Evolutionary conservation across 2,888 invertebrate species (phyloP).

Genomic region (Tridacna crocea): DNA sequence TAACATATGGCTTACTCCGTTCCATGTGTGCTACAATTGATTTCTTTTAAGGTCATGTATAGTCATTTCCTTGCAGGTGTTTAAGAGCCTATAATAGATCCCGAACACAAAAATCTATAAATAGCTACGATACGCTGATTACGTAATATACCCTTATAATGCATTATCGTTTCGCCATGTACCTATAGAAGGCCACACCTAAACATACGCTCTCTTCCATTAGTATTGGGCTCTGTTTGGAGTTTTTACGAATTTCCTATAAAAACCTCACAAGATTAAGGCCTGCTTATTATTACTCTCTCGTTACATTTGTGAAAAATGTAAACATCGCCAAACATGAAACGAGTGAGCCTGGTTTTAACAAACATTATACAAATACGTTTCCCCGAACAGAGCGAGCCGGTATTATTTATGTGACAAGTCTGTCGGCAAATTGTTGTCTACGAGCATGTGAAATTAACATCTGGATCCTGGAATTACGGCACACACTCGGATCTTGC

Average conservation of each 20-base stretch:
- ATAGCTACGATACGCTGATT: no score
- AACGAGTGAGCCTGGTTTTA: constrained; percentile 30
- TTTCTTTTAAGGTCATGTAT: no score
- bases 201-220: background rate
- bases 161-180: no score
- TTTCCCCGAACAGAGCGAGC: constrained; percentile 37
- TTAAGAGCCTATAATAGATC: no score
- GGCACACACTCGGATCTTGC: constrained; percentile 14
- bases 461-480: constrained; percentile 44
- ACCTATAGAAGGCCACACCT: background rate
- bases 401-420: constrained; percentile 54
- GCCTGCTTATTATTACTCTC: constrained; percentile 28
- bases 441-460: constrained; percentile 52
- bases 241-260: constrained; percentile 4
- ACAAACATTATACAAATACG: constrained; percentile 50
- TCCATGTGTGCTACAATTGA: no score
- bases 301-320: constrained; percentile 37
- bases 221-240: background rate
- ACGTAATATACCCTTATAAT: no score
- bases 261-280: constrained; percentile 28
- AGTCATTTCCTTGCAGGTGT: no score
- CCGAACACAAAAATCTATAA: no score
- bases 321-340: constrained; percentile 42
- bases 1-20: no score
- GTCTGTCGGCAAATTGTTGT: constrained; percentile 53